Evolutionary conservation across 2,113 vertebrate species (phyloP).

Genomic region (Ictalurus punctatus): DNA sequence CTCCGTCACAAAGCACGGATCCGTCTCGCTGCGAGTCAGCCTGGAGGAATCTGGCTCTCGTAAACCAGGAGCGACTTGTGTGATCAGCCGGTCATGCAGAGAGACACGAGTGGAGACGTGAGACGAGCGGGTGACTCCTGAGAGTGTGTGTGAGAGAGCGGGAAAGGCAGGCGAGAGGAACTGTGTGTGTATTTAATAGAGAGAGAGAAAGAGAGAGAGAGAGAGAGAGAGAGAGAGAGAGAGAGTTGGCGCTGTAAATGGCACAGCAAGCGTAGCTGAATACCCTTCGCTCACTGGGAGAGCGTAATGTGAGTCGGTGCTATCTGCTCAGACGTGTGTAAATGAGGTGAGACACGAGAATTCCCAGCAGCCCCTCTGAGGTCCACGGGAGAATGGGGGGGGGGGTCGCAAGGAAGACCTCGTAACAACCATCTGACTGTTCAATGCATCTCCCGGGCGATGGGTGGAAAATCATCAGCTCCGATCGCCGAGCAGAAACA

Average conservation of each 20-base stretch:
- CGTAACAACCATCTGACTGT: neutral
- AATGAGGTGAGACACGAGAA: constrained; percentile 19
- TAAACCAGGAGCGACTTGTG: constrained; percentile 51
- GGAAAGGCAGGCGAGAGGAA: neutral
- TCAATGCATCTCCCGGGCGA: neutral
- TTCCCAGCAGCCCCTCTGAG: constrained; percentile 21
- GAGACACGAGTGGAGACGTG: constrained; percentile 4
- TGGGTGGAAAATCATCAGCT: neutral
- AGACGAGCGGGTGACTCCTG: constrained; percentile 18
- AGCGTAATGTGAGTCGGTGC: constrained; percentile 37
- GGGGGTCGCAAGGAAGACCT: neutral
- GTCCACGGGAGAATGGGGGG: neutral
- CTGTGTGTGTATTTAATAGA: constrained; percentile 1
- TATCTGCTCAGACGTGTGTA: constrained; percentile 13
- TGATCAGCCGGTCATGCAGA: constrained; percentile 26
- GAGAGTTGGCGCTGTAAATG: neutral
- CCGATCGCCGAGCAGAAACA: neutral
- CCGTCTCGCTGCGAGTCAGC: constrained; percentile 53
- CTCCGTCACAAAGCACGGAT: neutral
- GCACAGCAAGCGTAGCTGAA: neutral
- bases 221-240: neutral
- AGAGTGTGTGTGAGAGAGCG: neutral
- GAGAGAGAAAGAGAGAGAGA: neutral
- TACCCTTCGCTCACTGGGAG: constrained; percentile 19
- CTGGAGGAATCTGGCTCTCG: constrained; percentile 53